phyloP scores from a whole-genome alignment of 2,888 invertebrate species.

The Graphium colonna region DNA sequence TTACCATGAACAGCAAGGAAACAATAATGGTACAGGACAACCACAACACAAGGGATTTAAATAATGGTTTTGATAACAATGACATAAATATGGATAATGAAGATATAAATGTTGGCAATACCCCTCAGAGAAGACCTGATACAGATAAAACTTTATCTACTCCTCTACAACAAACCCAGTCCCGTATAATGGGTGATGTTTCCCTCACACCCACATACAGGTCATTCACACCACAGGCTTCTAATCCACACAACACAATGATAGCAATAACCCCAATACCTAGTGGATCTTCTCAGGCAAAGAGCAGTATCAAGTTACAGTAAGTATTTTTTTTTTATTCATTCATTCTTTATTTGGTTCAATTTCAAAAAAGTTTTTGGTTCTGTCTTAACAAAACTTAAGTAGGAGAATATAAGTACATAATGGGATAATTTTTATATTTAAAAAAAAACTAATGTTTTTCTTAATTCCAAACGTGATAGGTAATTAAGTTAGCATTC shows the following conservation, averaged over 20 bases:
- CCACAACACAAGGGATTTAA: background rate
- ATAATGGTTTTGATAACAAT: background rate
- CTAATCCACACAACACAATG: constrained; percentile 79
- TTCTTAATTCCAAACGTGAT: no score
- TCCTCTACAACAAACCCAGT: constrained; percentile 26
- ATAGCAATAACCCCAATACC: constrained; percentile 72
- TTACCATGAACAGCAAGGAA: background rate
- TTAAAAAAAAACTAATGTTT: no score
- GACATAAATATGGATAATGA: background rate
- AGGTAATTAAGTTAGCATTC: no score
- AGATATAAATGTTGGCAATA: constrained; percentile 1
- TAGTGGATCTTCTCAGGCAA: constrained; percentile 78
- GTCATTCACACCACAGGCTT: constrained; percentile 55
- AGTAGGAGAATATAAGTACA: no score
- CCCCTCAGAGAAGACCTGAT: constrained; percentile 6
- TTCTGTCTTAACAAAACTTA: no score
- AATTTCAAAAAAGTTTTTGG: no score
- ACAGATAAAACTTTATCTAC: constrained; percentile 14
- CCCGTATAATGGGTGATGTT: constrained; percentile 55
- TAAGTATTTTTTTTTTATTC: no score
- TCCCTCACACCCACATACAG: constrained; percentile 64
- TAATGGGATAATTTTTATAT: no score
- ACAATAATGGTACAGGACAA: background rate
- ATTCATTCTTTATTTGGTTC: no score
- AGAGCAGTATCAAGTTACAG: constrained; percentile 82